Base-by-base conservation (phyloP, 1,140 invertebrate genomes). In the Drosophila littoralis region DNA sequence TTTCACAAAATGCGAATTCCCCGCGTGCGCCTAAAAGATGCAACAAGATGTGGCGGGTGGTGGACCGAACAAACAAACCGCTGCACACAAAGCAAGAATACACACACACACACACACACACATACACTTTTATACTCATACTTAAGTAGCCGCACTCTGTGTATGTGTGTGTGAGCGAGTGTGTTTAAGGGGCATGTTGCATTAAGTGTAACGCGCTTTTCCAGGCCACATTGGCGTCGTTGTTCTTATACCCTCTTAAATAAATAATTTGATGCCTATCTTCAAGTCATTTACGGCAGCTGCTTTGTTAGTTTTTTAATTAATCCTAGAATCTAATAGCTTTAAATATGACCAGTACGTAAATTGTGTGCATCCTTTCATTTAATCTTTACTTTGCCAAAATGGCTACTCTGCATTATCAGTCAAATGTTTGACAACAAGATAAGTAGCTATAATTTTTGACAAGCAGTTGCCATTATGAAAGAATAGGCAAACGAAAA, bases 11-110 rank as follows among this genome's bases (percentile, higher is more conserved):
- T 69, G 72, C 55, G 61, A 51, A 74, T 72, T 73, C 51, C 80
- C 80, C 80, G 67, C 84, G 51, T 78, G 84, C 84, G 63, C 73
- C 81, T 58, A 51, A 80, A 88, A 81, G 85, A 88, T 89, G 84
- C 84, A 88, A 88, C 80, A 89, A 84, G 84, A 88, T 83, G 78
- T 57, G 64, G 77, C 75, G 64, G 60, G 67, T 45, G 66, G 75
- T 55, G 58, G 71, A 71, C 63, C 70, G 61, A 79, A 78, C 81
- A 86, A 88, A 82, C 83, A 77, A 82, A 78, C 83, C 78, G 57
- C 70, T 52, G 22, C 50, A 59, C 66, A 70, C 51, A 68, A 17
- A 55, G 35, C 50, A 77, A 38, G 67, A 63, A 59, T 1, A 45
- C 57, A 46, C 36, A 51, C 15, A 55, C 28, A 46, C 40, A 45